Percentiles rank a stretch among this genome's conserved stretches.
These are phyloP conservation scores for Menidia beryllina DNA, from an alignment of 2,113 vertebrate genomes.

Conservation along the genomic window DNA sequence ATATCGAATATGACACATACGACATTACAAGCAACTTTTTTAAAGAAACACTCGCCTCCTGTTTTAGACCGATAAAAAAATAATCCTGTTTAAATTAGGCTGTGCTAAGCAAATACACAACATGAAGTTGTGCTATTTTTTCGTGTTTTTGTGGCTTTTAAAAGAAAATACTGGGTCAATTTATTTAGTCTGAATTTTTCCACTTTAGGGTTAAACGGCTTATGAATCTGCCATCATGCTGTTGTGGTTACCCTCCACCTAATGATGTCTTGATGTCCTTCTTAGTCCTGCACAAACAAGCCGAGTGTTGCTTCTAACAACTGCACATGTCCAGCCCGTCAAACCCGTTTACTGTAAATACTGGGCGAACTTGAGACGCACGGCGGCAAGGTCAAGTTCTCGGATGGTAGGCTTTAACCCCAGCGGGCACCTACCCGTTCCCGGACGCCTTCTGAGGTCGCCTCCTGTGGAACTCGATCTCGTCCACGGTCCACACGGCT, in stretches of 20 bases:
- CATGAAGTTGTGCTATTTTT: no score
- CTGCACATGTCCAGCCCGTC: not conserved
- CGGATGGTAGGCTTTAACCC: not conserved
- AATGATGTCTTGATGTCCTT: constrained; percentile 2
- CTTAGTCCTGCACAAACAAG: not conserved
- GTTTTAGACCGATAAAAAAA: no score
- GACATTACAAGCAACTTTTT: no score
- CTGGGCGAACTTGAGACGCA: constrained; percentile 12
- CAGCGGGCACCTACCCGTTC: constrained; percentile 80
- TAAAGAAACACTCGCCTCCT: no score
- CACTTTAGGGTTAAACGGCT: not conserved
- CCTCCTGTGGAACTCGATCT: constrained; percentile 98
- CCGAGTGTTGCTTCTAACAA: not conserved
- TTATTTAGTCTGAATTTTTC: no score
- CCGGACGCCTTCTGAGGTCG: constrained; percentile 98
- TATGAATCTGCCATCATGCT: not conserved
- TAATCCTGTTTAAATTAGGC: no score
- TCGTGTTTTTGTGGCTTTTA: no score
- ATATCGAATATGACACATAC: no score
- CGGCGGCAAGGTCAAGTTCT: constrained; percentile 37
- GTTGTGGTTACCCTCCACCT: constrained; percentile 1
- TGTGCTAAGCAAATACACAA: no score
- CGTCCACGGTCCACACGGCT: constrained; percentile 94
- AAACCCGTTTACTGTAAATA: constrained; percentile 54
- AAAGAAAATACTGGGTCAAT: no score